A percentile compares a stretch with the other conserved stretches of the same genome.
Conservation (phyloP, 1,140 invertebrate genomes). For the Eumeta japonica region DNA sequence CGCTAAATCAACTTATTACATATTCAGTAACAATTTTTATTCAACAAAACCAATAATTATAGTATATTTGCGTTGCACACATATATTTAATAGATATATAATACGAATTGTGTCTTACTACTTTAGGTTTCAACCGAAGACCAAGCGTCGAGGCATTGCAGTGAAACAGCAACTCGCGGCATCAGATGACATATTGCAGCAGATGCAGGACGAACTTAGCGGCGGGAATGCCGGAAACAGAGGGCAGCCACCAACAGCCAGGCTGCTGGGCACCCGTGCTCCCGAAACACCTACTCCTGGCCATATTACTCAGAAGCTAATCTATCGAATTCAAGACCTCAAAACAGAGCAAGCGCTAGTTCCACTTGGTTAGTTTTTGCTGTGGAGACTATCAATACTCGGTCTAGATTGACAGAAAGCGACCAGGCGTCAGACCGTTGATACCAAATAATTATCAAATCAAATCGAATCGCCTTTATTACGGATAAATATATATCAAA, state of each 20-base stretch:
- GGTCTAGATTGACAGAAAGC: neutral
- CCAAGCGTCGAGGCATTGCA: slow-evolving; percentile 73
- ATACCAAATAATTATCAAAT: neutral
- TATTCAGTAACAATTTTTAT: too few species aligned
- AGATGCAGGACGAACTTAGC: slow-evolving; percentile 73
- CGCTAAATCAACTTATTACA: too few species aligned
- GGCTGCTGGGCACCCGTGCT: slow-evolving; percentile 48
- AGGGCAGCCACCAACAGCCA: slow-evolving; percentile 35
- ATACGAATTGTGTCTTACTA: too few species aligned
- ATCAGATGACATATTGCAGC: slow-evolving; percentile 77
- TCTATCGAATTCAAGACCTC: slow-evolving; percentile 40
- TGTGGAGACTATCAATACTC: neutral
- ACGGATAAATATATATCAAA: too few species aligned
- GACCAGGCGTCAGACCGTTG: neutral
- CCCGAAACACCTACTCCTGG: slow-evolving; percentile 58
- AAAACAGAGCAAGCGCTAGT: slow-evolving; percentile 35
- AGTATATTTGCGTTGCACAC: too few species aligned
- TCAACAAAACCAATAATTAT: too few species aligned
- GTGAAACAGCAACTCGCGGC: slow-evolving; percentile 68
- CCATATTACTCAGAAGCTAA: slow-evolving; percentile 65
- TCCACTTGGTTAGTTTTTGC: slow-evolving; percentile 33
- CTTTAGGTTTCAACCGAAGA: slow-evolving; percentile 74
- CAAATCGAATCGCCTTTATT: too few species aligned
- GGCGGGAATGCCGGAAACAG: too few species aligned
- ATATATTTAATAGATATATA: too few species aligned